Evolutionary conservation across 2,888 invertebrate species (phyloP), one percentile per base, ranked within the genome.

Genomic region (Aelia acuminata): DNA sequence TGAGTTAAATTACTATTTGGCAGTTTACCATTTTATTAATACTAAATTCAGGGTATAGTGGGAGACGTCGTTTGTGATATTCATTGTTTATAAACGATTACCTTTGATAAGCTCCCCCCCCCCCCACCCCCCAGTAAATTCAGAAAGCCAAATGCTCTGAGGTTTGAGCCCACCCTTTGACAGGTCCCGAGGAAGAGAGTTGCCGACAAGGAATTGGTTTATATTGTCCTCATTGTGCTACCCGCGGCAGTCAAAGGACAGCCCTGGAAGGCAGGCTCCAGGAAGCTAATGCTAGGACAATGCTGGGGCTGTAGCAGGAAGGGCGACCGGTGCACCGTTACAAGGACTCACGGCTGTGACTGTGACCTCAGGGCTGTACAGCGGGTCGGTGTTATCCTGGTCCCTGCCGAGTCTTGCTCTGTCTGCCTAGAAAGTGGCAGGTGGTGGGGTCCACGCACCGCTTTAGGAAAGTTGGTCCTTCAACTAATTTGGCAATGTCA

Each of bases 321-420:
- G 80, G 80, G 80, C 80, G 80, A 80, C 80, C 80, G 11, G 43
- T 80, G 43, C 43, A 80, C 63, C 63, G 63, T 70, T 70, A 70
- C 80, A 80, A 80, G 80, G 80, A 43, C 80, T n/a, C 35, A 43
- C 3, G n/a, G 10, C 22, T 43, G n/a, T n/a, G n/a, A n/a, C n/a
- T n/a, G n/a, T n/a, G 80, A 80, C 80, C 80, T 80, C 43, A n/a
- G 63, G 0, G 35, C 26, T 43, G 80, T 80, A 11, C 22, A 3
- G 11, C 11, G 13, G 26, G 57, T 57, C 10, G 13, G 13, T n/a
- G 31, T 35, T 70, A 70, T 70, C 63, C 63, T 70, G 63, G 4
- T 35, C 26, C 31, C 18, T 70, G 31, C 35, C n/a, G 43, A 39
- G 11, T 0, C 80, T n/a, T 13, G n/a, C 22, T 43, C n/a, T 43